Conservation (phyloP, 53 echinoderm and acorn worm species). For the Echinometra lucunter region DNA sequence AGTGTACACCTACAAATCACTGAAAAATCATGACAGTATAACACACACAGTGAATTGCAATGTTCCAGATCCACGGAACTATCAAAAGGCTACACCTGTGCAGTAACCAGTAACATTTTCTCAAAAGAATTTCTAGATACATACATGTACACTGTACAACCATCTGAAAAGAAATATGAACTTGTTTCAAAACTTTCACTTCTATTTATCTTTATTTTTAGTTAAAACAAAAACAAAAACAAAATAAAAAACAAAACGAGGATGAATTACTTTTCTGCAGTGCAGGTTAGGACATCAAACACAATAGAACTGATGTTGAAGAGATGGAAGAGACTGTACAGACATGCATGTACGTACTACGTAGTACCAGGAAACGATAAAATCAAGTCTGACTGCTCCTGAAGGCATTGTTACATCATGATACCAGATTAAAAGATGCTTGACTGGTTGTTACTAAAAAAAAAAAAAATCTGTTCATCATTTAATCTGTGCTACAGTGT, state of each 20-base stretch:
- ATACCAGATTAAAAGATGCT: not conserved
- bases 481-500: not conserved
- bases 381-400: not conserved
- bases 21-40: not conserved
- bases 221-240: too few species aligned
- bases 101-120: not conserved
- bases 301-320: not conserved
- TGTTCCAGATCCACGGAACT: not conserved
- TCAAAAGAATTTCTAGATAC: not conserved
- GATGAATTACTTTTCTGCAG: not conserved
- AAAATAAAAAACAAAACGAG: too few species aligned
- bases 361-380: constrained; percentile 4
- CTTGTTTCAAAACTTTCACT: too few species aligned
- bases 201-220: too few species aligned
- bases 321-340: not conserved
- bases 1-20: not conserved
- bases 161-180: too few species aligned
- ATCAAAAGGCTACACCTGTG: too few species aligned
- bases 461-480: not conserved
- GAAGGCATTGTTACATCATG: constrained; percentile 14
- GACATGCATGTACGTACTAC: too few species aligned
- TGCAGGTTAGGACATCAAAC: not conserved
- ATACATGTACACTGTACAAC: too few species aligned
- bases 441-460: not conserved
- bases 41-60: not conserved